Base-by-base conservation (phyloP, 1,140 invertebrate genomes). In the Solenopsis fugax region DNA sequence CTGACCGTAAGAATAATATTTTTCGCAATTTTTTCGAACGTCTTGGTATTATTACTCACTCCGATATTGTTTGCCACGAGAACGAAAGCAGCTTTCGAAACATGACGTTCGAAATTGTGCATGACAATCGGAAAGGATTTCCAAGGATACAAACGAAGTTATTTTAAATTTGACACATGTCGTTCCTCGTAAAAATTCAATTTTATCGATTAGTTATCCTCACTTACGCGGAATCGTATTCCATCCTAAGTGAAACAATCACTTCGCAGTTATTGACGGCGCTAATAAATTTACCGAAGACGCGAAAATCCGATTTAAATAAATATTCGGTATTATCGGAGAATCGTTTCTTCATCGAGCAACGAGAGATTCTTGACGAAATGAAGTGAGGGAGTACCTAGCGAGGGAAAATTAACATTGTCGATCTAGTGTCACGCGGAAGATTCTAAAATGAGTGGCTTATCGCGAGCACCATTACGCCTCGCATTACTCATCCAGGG, bases 401-500 rank as follows among this genome's bases (percentile, higher is more conserved):
- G 13, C 4, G 29, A 62, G 41, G 54, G 41, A 18, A 75, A 54
- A 84, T 84, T 84, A 75, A 75, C 60, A 29, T 62, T 84, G 80
- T 84, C 80, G 41, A 84, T 75, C 73, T 62, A 73, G 58, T 41
- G 29, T 73, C 69, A 62, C 24, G 64, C 34, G 12, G 41, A 60
- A 34, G 18, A 12, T 13, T 82, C 18, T 60, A 60, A 60, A 56
- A 75, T 60, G 54, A 50, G 69, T 84, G 41, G 29, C 69, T 75
- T 84, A 84, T 84, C 69, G 54, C 41, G 45, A 73, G 62, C 21
- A 29, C 54, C 69, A 75, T 84, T 84, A 62, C 41, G 24, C 29
- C 18, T 29, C 41, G 54, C 69, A 84, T 84, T 60, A 84, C 69
- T 84, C 80, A 60, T 60, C 80, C 69, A 62, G 54, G 41, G 54